Conservation (phyloP, 2,888 invertebrate species). For the Apamea epomidion region DNA sequence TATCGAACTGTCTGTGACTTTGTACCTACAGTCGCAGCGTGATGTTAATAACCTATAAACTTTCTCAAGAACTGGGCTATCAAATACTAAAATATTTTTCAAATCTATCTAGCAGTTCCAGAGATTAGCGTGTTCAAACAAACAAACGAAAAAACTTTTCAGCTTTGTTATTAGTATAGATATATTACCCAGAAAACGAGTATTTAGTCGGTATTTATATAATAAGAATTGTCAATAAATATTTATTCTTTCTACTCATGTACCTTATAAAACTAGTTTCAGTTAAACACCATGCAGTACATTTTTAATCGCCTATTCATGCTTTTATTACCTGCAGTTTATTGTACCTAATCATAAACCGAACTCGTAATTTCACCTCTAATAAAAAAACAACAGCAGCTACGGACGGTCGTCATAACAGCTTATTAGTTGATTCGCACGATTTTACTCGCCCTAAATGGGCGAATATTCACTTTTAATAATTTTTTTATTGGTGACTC, state of each 20-base stretch:
- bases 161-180: no score
- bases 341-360: conserved; percentile 13
- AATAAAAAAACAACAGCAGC: conserved; percentile 17
- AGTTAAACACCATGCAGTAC: neutral
- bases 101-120: no score
- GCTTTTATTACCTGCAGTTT: conserved; percentile 3
- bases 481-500: neutral
- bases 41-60: no score
- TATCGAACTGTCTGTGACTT: neutral
- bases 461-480: no score
- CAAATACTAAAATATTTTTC: no score
- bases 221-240: neutral
- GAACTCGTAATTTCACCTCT: neutral
- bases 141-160: no score
- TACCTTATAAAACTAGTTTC: neutral
- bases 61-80: no score
- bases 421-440: neutral
- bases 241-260: neutral
- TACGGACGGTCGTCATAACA: neutral
- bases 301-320: conserved; percentile 4
- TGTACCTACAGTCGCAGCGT: neutral
- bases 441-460: neutral
- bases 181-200: neutral
- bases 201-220: neutral
- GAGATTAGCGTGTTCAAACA: no score